Conservation (phyloP, 2,113 vertebrate species). For the Scortum barcoo region DNA sequence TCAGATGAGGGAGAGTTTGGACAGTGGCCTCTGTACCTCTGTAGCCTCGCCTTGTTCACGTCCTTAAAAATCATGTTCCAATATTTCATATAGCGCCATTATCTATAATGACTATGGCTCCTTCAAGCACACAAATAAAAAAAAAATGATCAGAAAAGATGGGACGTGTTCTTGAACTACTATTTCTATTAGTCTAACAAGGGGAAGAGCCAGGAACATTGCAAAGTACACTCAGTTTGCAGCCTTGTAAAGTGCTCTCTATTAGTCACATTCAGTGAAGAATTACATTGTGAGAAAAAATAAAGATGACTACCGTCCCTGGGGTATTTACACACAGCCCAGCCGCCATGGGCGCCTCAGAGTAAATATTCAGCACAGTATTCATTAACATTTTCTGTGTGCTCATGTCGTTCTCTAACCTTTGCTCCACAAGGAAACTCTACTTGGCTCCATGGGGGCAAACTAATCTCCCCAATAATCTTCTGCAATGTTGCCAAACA, state of each 20-base stretch:
- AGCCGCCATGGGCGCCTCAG: background rate
- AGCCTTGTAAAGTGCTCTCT: background rate
- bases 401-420: slow-evolving; percentile 18
- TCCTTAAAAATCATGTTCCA: background rate
- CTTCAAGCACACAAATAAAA: background rate
- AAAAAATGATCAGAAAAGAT: background rate
- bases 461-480: slow-evolving; percentile 35
- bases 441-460: background rate
- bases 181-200: background rate
- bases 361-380: slow-evolving; percentile 9
- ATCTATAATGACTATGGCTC: background rate
- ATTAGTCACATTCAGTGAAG: background rate
- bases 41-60: slow-evolving; percentile 15
- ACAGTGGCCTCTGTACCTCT: background rate
- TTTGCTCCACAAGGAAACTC: slow-evolving; percentile 35
- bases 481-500: slow-evolving; percentile 42
- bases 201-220: background rate
- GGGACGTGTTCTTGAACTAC: background rate
- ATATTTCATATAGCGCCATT: background rate
- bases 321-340: background rate
- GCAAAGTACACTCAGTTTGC: background rate
- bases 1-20: slow-evolving; percentile 6
- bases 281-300: background rate
- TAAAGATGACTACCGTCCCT: background rate
- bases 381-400: background rate